Evolutionary conservation across 2,113 vertebrate genomes (phyloP).

Genomic region (Neodontobutis hainanensis): DNA sequence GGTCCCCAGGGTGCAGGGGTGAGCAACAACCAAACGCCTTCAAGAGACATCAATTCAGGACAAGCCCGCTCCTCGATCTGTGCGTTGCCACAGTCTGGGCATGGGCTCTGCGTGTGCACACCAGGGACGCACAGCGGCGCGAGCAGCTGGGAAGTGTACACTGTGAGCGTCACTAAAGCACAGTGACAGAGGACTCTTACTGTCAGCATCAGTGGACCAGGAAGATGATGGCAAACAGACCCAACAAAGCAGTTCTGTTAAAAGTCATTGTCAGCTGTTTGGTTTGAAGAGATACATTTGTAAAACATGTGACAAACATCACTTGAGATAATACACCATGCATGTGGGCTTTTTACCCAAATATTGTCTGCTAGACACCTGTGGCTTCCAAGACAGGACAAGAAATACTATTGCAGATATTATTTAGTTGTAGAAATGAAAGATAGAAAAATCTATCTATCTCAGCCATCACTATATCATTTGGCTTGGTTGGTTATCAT

Average conservation of each 20-base stretch:
- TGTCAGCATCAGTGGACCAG: conserved; percentile 40
- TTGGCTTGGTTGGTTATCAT: too few species aligned
- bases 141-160: conserved; percentile 60
- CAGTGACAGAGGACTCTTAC: conserved; percentile 37
- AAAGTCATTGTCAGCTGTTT: conserved; percentile 9
- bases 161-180: conserved; percentile 14
- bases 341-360: too few species aligned
- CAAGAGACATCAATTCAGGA: conserved; percentile 80
- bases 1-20: conserved; percentile 77
- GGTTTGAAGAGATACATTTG: conserved; percentile 1
- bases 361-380: neutral
- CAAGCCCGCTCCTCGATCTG: conserved; percentile 73
- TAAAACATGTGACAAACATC: neutral
- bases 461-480: too few species aligned
- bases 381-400: neutral
- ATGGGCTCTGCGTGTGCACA: conserved; percentile 52
- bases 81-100: conserved; percentile 57
- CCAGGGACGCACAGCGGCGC: conserved; percentile 16
- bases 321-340: neutral
- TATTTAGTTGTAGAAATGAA: too few species aligned
- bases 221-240: conserved; percentile 58
- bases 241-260: conserved; percentile 16
- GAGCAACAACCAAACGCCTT: conserved; percentile 83
- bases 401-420: too few species aligned
- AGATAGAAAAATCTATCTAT: too few species aligned